Percentiles rank a stretch among this genome's conserved stretches.
These are phyloP conservation scores for Diachasmimorpha longicaudata DNA, from an alignment of 1,140 invertebrate genomes.

Conservation along the genomic window DNA sequence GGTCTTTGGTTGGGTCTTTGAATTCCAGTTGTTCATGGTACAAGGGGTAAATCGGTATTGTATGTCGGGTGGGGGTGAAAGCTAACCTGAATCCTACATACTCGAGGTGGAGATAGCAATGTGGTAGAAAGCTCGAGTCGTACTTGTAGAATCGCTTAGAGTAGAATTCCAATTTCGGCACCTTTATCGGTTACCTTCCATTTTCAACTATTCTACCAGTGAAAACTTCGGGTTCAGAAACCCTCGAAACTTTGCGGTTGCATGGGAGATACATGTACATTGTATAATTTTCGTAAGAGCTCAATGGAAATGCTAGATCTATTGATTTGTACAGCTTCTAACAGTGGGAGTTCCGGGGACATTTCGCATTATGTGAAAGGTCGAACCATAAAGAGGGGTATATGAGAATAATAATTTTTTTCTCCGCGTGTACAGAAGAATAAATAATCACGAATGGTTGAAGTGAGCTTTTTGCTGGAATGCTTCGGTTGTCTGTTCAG, in stretches of 20 bases:
- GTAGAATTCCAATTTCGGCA: slow-evolving; percentile 11
- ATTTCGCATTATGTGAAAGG: neutral
- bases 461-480: neutral
- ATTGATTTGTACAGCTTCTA: neutral
- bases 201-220: neutral
- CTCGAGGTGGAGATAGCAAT: neutral
- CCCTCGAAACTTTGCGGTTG: neutral
- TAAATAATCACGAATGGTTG: neutral
- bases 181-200: neutral
- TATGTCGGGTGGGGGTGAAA: neutral
- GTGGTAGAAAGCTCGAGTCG: neutral
- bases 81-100: neutral
- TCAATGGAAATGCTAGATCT: neutral
- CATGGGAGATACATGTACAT: neutral
- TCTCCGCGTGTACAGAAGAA: no score
- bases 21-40: neutral
- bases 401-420: no score
- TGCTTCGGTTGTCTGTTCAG: neutral
- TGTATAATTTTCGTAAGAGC: neutral
- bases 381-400: no score
- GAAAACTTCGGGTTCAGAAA: neutral
- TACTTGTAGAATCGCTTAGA: slow-evolving; percentile 6
- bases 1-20: neutral
- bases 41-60: neutral
- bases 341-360: neutral